Base-by-base conservation (phyloP, 2,113 vertebrate genomes). In the Pantherophis guttatus region DNA sequence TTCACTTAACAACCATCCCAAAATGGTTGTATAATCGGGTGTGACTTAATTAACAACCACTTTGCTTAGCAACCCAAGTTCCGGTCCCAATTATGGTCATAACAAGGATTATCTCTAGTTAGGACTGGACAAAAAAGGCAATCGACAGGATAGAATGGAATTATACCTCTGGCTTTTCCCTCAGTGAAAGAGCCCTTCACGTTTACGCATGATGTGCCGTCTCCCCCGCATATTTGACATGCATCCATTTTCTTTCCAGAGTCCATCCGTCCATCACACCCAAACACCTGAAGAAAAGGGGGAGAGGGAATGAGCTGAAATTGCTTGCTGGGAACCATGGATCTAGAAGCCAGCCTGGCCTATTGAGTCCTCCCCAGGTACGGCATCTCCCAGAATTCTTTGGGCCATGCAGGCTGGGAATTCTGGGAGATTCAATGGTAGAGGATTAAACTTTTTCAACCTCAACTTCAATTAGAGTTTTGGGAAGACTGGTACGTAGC, bases 161-260 rank as follows among this genome's bases (percentile, higher is more conserved):
- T 95, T 95, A 88, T 97, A 99, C 99, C 99, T 99, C 94, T 92
- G 87, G 98, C 97, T 92, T 95, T 97, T 88, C 99, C 99, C 3
- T 97, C 98, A 0, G 92, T 95, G 96, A 98, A 99, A 52, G 98
- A 98, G 90, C 98, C 98, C 1, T 96, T 98, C 81, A 96, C 97
- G 26, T 88, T 24, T 21, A 92, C 97, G 96, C 99, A 99, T 0
- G 98, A 97, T 7, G 97, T 98, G 93, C 98, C 98, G 87, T 99
- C 97, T 44, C 99, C 99, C 2, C 98, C 98, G 81, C 99, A 99
- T 93, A 98, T 97, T 50, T 96, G 98, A 91, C 99, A 99, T 4
- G 93, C 95, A 33, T 99, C 99, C 95, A 93, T 85, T 81, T 89
- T 93, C 96, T 97, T 98, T 95, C 94, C 91, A 33, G 99, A 99